Evolutionary conservation across 2,797 vertebrate genomes (phyloP).

Genomic region (Liparis tanakae): DNA sequence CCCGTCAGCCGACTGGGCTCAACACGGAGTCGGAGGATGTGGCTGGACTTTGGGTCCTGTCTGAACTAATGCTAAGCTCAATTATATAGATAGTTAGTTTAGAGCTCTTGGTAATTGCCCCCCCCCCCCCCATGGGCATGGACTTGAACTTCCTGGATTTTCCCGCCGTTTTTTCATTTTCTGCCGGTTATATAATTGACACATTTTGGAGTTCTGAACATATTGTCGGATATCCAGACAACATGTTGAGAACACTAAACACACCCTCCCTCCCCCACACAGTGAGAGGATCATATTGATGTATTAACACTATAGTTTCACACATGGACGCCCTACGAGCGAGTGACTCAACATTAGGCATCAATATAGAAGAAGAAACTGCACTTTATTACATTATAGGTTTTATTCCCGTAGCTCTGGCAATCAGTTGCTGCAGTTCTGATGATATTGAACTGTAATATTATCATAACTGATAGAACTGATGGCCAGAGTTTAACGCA

Average conservation of each 20-base stretch:
- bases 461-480: constrained; percentile 4
- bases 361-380: neutral
- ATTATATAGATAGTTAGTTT: neutral
- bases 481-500: neutral
- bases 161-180: neutral
- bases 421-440: neutral
- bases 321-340: neutral
- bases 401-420: neutral
- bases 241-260: neutral
- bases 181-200: neutral
- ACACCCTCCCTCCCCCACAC: neutral
- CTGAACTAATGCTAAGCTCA: neutral
- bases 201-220: neutral
- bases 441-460: neutral
- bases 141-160: neutral
- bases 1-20: neutral
- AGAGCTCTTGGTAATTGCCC: too few relatives aligned
- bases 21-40: neutral
- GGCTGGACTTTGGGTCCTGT: neutral
- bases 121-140: too few relatives aligned
- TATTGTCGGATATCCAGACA: neutral
- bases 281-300: neutral
- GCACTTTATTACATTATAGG: neutral
- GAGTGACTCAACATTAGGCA: neutral
- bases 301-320: neutral